phyloP scores from a whole-genome alignment of 2,797 vertebrate species.

The Leptatherina wallacei region DNA sequence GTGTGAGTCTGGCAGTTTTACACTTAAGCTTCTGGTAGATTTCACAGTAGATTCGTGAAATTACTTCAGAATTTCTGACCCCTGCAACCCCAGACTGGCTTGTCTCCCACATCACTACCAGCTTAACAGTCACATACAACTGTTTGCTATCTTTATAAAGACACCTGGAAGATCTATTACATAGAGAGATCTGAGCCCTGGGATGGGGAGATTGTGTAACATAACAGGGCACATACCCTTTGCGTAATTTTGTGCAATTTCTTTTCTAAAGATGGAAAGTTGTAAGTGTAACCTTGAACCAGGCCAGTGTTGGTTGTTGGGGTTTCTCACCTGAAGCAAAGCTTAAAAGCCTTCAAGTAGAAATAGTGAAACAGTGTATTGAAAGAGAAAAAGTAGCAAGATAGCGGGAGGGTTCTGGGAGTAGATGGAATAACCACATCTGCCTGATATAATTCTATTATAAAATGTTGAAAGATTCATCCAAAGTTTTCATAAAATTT shows the following conservation, averaged over 20 bases:
- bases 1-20: conserved; percentile 44
- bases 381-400: conserved; percentile 25
- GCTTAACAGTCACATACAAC: conserved; percentile 29
- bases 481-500: background rate
- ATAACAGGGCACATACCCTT: conserved; percentile 57
- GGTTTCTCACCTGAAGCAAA: conserved; percentile 37
- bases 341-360: conserved; percentile 17
- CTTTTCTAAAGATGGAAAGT: conserved; percentile 54
- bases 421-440: conserved; percentile 18
- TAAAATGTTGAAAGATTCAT: too few relatives aligned
- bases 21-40: conserved; percentile 39
- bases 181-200: conserved; percentile 55
- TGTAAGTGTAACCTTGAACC: conserved; percentile 54
- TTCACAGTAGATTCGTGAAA: conserved; percentile 56
- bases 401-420: conserved; percentile 8
- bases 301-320: conserved; percentile 28
- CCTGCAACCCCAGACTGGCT: conserved; percentile 28
- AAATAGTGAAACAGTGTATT: conserved; percentile 48
- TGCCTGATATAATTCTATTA: too few relatives aligned
- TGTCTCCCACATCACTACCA: conserved; percentile 28
- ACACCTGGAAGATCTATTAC: background rate
- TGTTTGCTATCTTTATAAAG: conserved; percentile 46
- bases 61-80: conserved; percentile 53
- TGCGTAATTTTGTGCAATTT: conserved; percentile 65
- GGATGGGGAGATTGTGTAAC: conserved; percentile 54